Evolutionary conservation across 2,113 vertebrate genomes (phyloP).

Genomic region (Campylorhamphus procurvoides): DNA sequence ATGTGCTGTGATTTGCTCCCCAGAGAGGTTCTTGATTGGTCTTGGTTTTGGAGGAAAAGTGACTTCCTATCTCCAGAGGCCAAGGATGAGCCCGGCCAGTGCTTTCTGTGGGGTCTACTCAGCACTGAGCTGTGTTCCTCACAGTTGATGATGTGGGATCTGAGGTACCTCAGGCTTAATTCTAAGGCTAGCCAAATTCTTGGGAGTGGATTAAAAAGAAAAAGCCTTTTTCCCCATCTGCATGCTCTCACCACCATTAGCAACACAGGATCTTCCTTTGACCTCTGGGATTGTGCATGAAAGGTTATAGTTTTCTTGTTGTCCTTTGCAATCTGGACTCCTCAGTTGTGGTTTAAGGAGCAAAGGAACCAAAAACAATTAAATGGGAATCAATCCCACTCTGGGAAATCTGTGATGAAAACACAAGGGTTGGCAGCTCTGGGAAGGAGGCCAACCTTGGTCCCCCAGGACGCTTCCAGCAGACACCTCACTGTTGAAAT

Average conservation of each 20-base stretch:
- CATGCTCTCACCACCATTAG: neutral
- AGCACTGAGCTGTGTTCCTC: neutral
- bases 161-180: fast-evolving
- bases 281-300: neutral
- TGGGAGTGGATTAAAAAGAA: neutral
- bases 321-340: neutral
- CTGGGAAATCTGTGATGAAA: neutral
- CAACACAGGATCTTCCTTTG: neutral
- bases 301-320: fast-evolving
- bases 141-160: neutral
- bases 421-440: neutral
- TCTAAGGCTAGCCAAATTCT: neutral
- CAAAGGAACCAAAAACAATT: neutral
- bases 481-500: neutral
- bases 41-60: neutral
- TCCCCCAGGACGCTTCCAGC: neutral
- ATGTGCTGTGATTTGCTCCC: neutral
- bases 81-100: fast-evolving
- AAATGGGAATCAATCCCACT: neutral
- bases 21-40: fast-evolving
- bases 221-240: neutral
- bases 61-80: neutral
- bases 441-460: neutral
- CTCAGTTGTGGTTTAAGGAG: neutral
- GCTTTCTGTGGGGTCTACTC: neutral